Conservation (phyloP, 2,113 vertebrate genomes). For the Cichladusa arquata region DNA sequence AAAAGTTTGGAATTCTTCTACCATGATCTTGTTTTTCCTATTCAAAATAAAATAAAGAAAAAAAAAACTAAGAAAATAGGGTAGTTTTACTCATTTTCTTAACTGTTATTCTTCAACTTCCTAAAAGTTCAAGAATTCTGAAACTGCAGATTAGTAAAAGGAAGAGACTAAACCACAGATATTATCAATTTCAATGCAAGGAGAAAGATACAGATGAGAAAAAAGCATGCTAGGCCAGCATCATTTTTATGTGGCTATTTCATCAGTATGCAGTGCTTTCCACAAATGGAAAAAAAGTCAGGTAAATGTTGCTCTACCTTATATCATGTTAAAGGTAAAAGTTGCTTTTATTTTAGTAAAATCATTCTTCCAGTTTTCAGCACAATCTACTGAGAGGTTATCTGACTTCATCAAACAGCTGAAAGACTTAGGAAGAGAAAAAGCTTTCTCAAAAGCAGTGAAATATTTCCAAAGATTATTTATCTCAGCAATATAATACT, state of each 20-base stretch:
- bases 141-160: background rate
- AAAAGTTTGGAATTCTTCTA: background rate
- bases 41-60: background rate
- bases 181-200: background rate
- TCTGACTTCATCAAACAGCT: background rate
- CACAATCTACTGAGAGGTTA: background rate
- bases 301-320: background rate
- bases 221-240: background rate
- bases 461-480: background rate
- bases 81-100: background rate
- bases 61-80: background rate
- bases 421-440: background rate
- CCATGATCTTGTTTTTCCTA: background rate
- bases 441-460: background rate
- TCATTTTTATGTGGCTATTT: background rate
- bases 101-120: background rate
- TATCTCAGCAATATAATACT: background rate
- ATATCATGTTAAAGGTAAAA: background rate
- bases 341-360: background rate
- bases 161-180: background rate
- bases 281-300: background rate
- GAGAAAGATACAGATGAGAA: background rate
- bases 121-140: background rate
- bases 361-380: background rate
- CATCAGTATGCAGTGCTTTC: background rate